Evolutionary conservation across 2,113 vertebrate genomes (phyloP), one percentile per base, ranked within the genome.

Genomic region (Chunga burmeisteri): DNA sequence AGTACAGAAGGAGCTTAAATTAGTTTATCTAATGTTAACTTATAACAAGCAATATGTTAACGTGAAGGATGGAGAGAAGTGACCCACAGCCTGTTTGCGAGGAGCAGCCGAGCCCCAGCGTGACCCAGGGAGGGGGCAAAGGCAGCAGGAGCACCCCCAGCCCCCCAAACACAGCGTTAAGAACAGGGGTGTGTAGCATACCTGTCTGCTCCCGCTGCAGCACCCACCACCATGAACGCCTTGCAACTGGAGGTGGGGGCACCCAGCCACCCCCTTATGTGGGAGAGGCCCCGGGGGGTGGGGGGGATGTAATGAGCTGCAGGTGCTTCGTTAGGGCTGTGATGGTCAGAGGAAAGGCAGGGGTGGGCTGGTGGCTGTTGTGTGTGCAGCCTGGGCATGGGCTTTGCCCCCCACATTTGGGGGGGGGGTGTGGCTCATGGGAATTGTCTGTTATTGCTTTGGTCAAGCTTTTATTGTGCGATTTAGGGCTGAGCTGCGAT

Each of bases 1-100:
- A 87, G 92, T 95, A 96, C 97, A 93, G 93, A 93, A 82, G 67
- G 81, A 89, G 91, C 97, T 95, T 92, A 97, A 98, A 93, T 97
- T 96, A 95, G 96, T 89, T 62, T 55, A 25, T 70, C 84, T 23
- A 67, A 94, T 75, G 70, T 58, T 83, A 91, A 75, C 44, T 82
- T 68, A 2, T 16, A 93, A 88, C 53, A 34, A 86, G 93, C 96
- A 94, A 93, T 95, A 96, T 83, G 94, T 29, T 58, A 91, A 65
- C 5, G 3, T 4, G 7, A 23, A 23, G 38, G 40, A 42, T 10
- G 49, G 75, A 14, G 13, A 55, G 61, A 49, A 50, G 55, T 46
- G 68, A 74, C 94, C 93, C 7, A 3, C 72, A 93, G 65, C 63
- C 77, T 3, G 15, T 5, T 23, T 11, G 27, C 13, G 3, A 20